A percentile compares a stretch with the other conserved stretches of the same genome.
Evolutionary conservation across 92 coral and sea anemone genomes (phyloP).

Genomic region (Muricea muricata): DNA sequence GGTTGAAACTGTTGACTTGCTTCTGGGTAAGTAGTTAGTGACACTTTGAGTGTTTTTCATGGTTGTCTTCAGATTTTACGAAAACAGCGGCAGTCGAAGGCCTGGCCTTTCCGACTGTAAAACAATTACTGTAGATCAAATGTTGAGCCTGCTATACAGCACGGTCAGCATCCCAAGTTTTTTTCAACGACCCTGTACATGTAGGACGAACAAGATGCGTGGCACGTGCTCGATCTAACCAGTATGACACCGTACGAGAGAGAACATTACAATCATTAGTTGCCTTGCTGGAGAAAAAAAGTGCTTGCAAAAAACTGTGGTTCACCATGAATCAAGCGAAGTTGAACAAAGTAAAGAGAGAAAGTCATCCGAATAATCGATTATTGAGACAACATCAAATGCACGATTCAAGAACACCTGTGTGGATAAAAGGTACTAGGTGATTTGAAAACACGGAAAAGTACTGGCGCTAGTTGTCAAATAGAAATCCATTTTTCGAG

Average conservation of each 20-base stretch:
- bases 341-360: slow-evolving; percentile 12
- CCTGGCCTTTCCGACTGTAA: too few relatives aligned
- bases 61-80: too few relatives aligned
- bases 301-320: slow-evolving; percentile 41
- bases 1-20: slow-evolving; percentile 80
- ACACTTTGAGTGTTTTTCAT: too few relatives aligned
- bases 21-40: slow-evolving; percentile 68
- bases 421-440: slow-evolving; percentile 30
- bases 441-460: too few relatives aligned
- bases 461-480: too few relatives aligned
- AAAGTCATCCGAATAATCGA: slow-evolving; percentile 1
- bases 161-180: too few relatives aligned
- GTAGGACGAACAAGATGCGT: slow-evolving; percentile 36
- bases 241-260: slow-evolving; percentile 40
- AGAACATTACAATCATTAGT: slow-evolving; percentile 29
- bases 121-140: too few relatives aligned
- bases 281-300: slow-evolving; percentile 35
- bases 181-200: too few relatives aligned
- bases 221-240: slow-evolving; percentile 23
- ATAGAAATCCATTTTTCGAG: too few relatives aligned
- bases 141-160: too few relatives aligned
- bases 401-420: slow-evolving; percentile 41
- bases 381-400: slow-evolving; percentile 39
- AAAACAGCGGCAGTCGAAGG: too few relatives aligned
- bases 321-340: slow-evolving; percentile 34